Evolutionary conservation across 1,140 invertebrate species (phyloP).

Genomic region (Mizuhopecten yessoensis): DNA sequence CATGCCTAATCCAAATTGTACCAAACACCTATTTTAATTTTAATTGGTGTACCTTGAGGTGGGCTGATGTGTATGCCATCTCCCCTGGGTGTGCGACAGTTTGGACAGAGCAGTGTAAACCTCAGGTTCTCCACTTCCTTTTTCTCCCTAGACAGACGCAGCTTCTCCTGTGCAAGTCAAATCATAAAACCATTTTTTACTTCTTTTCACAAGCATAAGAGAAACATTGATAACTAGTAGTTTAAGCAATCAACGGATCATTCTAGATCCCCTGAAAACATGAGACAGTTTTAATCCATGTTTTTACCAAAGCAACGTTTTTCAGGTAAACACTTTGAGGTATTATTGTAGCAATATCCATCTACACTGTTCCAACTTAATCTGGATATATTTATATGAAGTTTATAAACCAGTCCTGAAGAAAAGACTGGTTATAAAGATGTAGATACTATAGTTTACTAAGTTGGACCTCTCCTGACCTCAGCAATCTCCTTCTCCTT

Average conservation of each 20-base stretch:
- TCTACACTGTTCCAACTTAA: no score
- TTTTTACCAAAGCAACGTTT: no score
- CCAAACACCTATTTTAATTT: no score
- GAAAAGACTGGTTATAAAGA: background rate
- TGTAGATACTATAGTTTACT: background rate
- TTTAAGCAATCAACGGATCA: no score
- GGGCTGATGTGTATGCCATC: background rate
- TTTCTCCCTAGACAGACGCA: slow-evolving; percentile 80
- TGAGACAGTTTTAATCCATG: no score
- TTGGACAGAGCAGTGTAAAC: slow-evolving; percentile 76
- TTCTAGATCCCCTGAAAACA: background rate
- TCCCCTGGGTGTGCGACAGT: slow-evolving; percentile 73
- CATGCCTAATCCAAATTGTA: no score
- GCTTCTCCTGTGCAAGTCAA: slow-evolving; percentile 72
- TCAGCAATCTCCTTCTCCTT: slow-evolving; percentile 80
- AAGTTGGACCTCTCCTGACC: slow-evolving; percentile 60
- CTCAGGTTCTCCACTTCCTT: slow-evolving; percentile 77
- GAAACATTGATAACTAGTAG: no score
- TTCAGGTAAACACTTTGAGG: no score
- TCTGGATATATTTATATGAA: background rate
- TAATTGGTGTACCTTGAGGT: background rate
- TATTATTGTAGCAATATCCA: no score
- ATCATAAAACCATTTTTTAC: no score
- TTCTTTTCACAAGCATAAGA: no score
- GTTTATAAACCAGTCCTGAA: background rate